Percentiles rank a stretch among this genome's conserved stretches.
Conservation (phyloP, 2,113 vertebrate species). For the Thermophis baileyi region DNA sequence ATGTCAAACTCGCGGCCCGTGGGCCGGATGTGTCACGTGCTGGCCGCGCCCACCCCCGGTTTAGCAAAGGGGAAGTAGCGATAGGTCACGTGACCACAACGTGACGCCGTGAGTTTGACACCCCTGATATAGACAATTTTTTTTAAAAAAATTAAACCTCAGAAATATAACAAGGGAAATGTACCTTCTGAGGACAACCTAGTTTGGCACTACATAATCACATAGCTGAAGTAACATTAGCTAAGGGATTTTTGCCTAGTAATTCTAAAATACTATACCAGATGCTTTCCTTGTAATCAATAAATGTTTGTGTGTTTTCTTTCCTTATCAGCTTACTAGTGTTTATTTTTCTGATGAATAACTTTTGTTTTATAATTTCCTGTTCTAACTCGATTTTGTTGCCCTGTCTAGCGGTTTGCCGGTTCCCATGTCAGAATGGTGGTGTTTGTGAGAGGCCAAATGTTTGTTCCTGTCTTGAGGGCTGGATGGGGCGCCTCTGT, state of each 20-base stretch:
- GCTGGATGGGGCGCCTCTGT: slow-evolving; percentile 97
- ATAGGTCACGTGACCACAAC: too few relatives aligned
- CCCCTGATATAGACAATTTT: neutral
- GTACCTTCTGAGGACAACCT: too few relatives aligned
- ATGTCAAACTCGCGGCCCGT: neutral
- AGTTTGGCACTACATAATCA: neutral
- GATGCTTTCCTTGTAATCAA: neutral
- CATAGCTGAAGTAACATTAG: neutral
- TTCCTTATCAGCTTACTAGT: neutral
- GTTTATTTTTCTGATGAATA: neutral
- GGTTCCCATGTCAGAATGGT: slow-evolving; percentile 92
- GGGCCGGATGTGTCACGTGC: too few relatives aligned
- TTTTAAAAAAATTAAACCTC: too few relatives aligned
- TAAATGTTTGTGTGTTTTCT: slow-evolving; percentile 3
- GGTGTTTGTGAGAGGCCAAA: slow-evolving; percentile 91
- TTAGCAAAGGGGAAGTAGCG: too few relatives aligned
- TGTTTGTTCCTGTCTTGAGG: slow-evolving; percentile 86
- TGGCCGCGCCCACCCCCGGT: too few relatives aligned
- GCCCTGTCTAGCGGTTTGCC: slow-evolving; percentile 82
- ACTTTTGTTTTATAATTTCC: neutral
- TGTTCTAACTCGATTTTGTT: neutral
- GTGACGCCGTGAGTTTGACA: neutral
- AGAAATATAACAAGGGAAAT: too few relatives aligned
- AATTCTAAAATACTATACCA: neutral
- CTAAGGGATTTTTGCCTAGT: neutral